These are phyloP conservation scores for Archocentrus centrarchus DNA, from an alignment of 2,113 vertebrate species.

Conservation along the genomic window DNA sequence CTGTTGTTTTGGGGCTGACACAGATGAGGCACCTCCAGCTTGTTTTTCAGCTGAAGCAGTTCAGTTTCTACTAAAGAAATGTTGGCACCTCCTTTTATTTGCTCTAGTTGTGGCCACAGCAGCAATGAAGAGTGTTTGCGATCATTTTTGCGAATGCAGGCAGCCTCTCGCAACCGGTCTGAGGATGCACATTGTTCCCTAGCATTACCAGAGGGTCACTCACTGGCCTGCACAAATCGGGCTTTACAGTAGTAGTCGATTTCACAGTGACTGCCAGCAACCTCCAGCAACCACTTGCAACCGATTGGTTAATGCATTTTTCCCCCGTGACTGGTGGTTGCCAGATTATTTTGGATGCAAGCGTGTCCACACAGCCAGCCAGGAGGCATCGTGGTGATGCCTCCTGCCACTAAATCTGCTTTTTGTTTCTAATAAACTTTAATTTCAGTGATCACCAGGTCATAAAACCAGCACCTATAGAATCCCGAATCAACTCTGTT, in stretches of 20 bases:
- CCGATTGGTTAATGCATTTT: too few relatives aligned
- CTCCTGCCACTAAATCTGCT: not conserved
- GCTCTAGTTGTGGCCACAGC: not conserved
- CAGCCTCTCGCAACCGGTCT: not conserved
- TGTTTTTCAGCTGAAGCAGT: not conserved
- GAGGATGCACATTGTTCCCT: not conserved
- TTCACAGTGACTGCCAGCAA: not conserved
- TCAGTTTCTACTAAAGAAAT: not conserved
- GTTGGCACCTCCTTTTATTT: not conserved
- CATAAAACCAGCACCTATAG: too few relatives aligned
- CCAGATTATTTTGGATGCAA: not conserved
- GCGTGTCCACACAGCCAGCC: not conserved
- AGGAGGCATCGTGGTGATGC: not conserved
- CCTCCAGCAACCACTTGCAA: not conserved
- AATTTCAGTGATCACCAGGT: too few relatives aligned
- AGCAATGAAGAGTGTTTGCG: not conserved
- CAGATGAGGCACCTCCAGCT: not conserved
- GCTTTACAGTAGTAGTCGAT: too few relatives aligned
- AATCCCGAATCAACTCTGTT: too few relatives aligned
- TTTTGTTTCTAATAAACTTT: not conserved
- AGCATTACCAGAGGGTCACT: too few relatives aligned
- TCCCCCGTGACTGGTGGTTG: too few relatives aligned
- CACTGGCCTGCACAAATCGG: too few relatives aligned
- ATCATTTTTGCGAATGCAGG: not conserved
- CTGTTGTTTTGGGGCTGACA: not conserved